Evolutionary conservation across 2,888 invertebrate species (phyloP).

Genomic region (Notocelia uddmanniana): DNA sequence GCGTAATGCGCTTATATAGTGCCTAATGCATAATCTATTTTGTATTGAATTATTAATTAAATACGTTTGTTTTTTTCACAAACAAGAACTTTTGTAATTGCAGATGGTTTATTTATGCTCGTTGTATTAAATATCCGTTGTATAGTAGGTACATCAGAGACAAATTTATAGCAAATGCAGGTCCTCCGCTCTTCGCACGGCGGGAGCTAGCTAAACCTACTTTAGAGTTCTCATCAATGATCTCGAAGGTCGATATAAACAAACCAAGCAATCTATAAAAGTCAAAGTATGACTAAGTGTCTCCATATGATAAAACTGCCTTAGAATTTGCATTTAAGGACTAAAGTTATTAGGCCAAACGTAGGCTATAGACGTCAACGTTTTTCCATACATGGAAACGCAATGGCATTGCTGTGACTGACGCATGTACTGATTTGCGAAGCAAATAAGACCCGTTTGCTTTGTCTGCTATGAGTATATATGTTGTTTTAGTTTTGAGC

Average conservation of each 20-base stretch:
- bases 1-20: too few species aligned
- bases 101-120: background rate
- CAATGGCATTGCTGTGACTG: slow-evolving; percentile 38
- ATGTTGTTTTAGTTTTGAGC: background rate
- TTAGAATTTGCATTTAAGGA: slow-evolving; percentile 14
- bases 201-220: background rate
- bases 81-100: background rate
- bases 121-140: too few species aligned
- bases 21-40: too few species aligned
- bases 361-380: slow-evolving; percentile 34
- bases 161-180: too few species aligned
- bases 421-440: slow-evolving; percentile 27
- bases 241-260: background rate
- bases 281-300: background rate
- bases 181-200: background rate
- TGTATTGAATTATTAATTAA: too few species aligned
- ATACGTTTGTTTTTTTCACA: too few species aligned
- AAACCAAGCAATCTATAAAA: background rate
- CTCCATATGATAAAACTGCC: background rate
- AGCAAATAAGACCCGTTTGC: background rate
- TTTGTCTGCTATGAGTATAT: background rate
- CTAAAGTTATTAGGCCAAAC: slow-evolving; percentile 38
- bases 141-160: too few species aligned
- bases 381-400: slow-evolving; percentile 33
- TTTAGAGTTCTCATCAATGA: background rate